phyloP scores from a whole-genome alignment of 2,797 vertebrate genomes.

The Poecilia velifera region DNA sequence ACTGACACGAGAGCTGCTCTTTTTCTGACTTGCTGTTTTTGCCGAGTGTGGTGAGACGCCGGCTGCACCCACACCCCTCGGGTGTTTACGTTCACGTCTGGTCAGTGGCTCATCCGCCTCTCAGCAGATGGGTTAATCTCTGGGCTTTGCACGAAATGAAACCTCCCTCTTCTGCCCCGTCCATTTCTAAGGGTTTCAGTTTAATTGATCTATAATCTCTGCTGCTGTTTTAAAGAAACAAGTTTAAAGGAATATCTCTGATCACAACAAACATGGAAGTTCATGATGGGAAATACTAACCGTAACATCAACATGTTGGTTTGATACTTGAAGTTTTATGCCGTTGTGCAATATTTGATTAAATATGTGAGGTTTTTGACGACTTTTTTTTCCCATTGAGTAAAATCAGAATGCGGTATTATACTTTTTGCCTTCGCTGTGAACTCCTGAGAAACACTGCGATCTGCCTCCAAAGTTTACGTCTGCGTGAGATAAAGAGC shows the following conservation, averaged over 20 bases:
- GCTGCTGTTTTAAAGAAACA: not conserved
- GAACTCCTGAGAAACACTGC: constrained; percentile 47
- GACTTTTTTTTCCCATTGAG: not conserved
- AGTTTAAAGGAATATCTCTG: not conserved
- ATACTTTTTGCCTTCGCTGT: not conserved
- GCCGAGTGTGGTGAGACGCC: constrained; percentile 39
- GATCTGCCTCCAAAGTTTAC: constrained; percentile 40
- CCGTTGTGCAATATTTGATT: constrained; percentile 34
- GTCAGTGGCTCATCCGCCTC: constrained; percentile 40
- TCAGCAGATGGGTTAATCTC: constrained; percentile 58
- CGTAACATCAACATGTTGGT: not conserved
- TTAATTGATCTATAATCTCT: constrained; percentile 50
- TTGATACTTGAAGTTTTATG: not conserved
- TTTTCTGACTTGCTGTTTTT: constrained; percentile 52
- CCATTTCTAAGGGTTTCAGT: constrained; percentile 40
- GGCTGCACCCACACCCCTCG: constrained; percentile 42
- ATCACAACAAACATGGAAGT: not conserved
- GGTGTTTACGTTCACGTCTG: constrained; percentile 62
- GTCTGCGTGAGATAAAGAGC: constrained; percentile 59
- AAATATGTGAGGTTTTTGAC: constrained; percentile 10
- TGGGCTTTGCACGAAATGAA: constrained; percentile 48
- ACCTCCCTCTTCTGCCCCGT: constrained; percentile 37
- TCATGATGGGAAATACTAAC: not conserved
- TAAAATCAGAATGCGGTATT: not conserved
- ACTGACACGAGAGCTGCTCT: constrained; percentile 23